Evolutionary conservation across 2,113 vertebrate species (phyloP).

Genomic region (Hippolais icterina): DNA sequence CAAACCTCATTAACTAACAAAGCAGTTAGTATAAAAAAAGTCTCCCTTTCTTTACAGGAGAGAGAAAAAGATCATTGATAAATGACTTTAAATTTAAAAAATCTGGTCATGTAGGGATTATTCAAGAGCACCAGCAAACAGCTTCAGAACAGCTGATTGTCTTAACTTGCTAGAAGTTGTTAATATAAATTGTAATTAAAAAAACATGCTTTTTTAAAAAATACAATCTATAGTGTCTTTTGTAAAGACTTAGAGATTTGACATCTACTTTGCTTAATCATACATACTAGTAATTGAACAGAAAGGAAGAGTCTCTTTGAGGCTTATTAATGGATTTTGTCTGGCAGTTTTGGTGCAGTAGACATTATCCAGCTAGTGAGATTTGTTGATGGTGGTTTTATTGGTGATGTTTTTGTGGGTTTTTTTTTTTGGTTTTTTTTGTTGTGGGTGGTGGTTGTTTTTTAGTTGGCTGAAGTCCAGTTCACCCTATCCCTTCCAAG

Average conservation of each 20-base stretch:
- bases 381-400: neutral
- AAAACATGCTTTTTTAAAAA: neutral
- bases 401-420: neutral
- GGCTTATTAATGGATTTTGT: neutral
- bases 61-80: neutral
- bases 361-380: neutral
- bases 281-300: neutral
- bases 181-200: neutral
- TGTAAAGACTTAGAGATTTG: neutral
- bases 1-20: neutral
- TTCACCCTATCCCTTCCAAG: neutral
- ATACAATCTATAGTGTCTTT: neutral
- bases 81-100: neutral
- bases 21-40: neutral
- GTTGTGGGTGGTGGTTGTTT: neutral
- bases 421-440: neutral
- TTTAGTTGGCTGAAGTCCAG: neutral
- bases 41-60: neutral
- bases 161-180: neutral
- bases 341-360: neutral
- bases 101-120: neutral
- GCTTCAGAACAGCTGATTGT: neutral
- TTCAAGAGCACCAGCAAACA: neutral
- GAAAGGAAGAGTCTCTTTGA: neutral
- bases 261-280: neutral